Conservation (phyloP, 2,888 invertebrate species). For the Meteorus colon region DNA sequence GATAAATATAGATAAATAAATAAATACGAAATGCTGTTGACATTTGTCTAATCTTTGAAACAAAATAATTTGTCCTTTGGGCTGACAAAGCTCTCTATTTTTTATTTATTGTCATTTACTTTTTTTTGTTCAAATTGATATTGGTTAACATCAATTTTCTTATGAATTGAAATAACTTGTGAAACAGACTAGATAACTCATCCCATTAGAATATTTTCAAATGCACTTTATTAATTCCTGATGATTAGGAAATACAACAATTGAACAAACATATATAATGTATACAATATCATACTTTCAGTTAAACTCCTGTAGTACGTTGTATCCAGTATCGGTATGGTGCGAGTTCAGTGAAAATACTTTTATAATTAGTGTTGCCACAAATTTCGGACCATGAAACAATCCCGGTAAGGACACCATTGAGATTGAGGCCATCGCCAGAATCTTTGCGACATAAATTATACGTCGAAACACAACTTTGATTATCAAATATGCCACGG, state of each 20-base stretch:
- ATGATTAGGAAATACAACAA: too few species aligned
- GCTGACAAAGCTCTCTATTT: not conserved
- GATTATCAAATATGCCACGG: not conserved
- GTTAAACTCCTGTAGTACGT: not conserved
- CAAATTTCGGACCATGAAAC: slow-evolving; percentile 1
- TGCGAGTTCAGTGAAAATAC: not conserved
- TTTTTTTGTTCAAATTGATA: too few species aligned
- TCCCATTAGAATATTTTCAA: too few species aligned
- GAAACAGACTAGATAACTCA: too few species aligned
- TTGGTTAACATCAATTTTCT: too few species aligned
- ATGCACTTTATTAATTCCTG: too few species aligned
- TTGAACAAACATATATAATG: too few species aligned
- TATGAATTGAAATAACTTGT: too few species aligned
- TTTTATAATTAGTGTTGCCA: not conserved
- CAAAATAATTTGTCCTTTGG: not conserved
- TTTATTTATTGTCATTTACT: too few species aligned
- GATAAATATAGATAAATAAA: not conserved
- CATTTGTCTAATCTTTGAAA: not conserved
- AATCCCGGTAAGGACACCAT: not conserved
- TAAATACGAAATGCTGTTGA: not conserved
- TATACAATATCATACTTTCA: not conserved
- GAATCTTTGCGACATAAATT: not conserved
- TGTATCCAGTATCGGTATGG: slow-evolving; percentile 1
- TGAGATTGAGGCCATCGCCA: not conserved
- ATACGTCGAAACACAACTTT: not conserved